phyloP scores from a whole-genome alignment of 53 echinoderm and acorn worm genomes.

The Patiria pectinifera region DNA sequence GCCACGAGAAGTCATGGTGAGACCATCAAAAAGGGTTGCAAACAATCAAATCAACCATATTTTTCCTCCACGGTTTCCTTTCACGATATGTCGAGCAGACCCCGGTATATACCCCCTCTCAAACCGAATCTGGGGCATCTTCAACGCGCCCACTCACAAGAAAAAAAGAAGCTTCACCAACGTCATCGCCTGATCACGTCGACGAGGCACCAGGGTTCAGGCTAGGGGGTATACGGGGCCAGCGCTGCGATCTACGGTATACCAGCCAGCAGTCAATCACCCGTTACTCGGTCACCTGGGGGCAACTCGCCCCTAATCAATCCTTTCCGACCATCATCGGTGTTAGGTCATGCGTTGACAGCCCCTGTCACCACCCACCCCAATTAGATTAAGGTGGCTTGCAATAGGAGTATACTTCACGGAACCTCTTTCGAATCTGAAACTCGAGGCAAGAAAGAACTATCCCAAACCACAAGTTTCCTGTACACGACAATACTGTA shows the following conservation, averaged over 20 bases:
- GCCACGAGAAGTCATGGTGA: too few species aligned
- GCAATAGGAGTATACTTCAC: neutral
- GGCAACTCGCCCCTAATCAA: slow-evolving; percentile 49
- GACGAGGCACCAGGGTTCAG: neutral
- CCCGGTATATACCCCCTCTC: too few species aligned
- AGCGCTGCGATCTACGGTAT: neutral
- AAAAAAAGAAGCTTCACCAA: neutral
- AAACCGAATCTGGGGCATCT: neutral
- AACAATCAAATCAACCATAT: too few species aligned
- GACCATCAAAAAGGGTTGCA: too few species aligned
- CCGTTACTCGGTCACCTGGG: slow-evolving; percentile 12
- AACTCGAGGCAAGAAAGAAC: neutral
- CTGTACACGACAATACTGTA: neutral
- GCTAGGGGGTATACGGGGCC: neutral
- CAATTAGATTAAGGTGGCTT: slow-evolving; percentile 34
- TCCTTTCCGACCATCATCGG: slow-evolving; percentile 57
- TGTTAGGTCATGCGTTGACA: slow-evolving; percentile 59
- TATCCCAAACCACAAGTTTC: slow-evolving; percentile 1
- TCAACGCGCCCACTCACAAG: neutral
- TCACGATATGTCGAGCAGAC: too few species aligned
- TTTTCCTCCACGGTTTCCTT: too few species aligned
- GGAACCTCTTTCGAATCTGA: neutral
- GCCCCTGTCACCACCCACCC: slow-evolving; percentile 18
- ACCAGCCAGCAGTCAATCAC: slow-evolving; percentile 61
- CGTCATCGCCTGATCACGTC: neutral